Evolutionary conservation across 2,113 vertebrate genomes (phyloP), one percentile per base, ranked within the genome.

Genomic region (Cebus imitator): DNA sequence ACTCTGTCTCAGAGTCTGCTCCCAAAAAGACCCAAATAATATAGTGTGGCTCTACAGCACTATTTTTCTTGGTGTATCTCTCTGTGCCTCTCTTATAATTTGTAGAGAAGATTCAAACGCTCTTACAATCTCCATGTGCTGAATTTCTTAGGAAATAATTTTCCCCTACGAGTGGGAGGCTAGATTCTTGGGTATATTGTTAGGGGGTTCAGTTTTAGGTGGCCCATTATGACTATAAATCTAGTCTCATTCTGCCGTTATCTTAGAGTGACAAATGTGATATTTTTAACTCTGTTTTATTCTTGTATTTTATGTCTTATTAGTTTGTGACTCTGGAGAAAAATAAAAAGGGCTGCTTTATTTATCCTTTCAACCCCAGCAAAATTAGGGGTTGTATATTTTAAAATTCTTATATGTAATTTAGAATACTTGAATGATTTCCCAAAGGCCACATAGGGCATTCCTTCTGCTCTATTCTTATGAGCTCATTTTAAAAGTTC

Each of bases 351-450:
- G 8, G 58, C 5, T 92, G 27, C 78, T 75, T 92, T 83, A 94
- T 90, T 95, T 96, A 83, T 73, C 37, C 30, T 91, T 58, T 94
- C 16, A 73, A 75, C 4, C 35, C 17, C 21, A 92, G 27, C 12
- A 92, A 37, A 35, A 86, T 72, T 52, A 94, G 45, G 52, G 58
- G 58, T 5, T 61, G 58, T 27, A 30, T 30, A 61, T 61, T 30
- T 61, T 30, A n/a, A 25, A 55, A 21, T 80, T 85, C 25, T 93
- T 84, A 61, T 30, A 66, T 52, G 45, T 92, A 87, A 90, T 83
- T 94, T 73, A 64, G 75, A 97, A 92, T 73, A 72, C 48, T 57
- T 94, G 30, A 93, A 52, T 93, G 61, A 92, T 91, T 92, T 89
- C 85, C 35, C 66, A 52, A 30, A 90, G 45, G 58, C 18, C 43